Evolutionary conservation across 2,113 vertebrate genomes (phyloP), one percentile per base, ranked within the genome.

Genomic region (Oreochromis aureus): DNA sequence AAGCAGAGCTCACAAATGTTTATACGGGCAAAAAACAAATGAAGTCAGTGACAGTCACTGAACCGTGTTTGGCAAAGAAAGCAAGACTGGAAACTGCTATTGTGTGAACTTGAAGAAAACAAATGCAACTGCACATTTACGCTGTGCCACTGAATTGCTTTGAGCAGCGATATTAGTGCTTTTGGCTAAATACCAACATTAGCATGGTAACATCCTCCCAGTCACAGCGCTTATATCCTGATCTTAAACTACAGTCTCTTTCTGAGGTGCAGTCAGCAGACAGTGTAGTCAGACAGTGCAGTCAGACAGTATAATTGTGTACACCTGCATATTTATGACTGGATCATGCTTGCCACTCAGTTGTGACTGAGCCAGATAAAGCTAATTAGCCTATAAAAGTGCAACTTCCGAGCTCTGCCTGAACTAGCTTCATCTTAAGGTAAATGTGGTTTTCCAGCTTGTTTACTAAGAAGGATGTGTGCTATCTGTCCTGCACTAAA

Each of bases 1-100:
- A 87, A 27, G 61, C 6, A 12, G 36, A 54, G 78, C n/a, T 39
- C 79, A 51, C 30, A 81, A 55, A 41, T 89, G 86, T 92, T 92
- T 85, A 91, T 76, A 84, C 2, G n/a, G 18, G 82, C 63, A 69
- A 36, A 71, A 91, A 92, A 88, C 66, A 93, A 82, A 86, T 78
- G 73, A 79, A 63, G 58, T 82, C 81, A 78, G 39, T 24, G 82
- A 73, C 73, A 7, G 73, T 58, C 71, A 86, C 55, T 51, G 83
- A 81, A 58, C 79, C 10, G 11, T 81, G 73, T 80, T 86, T 73
- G 83, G 85, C 19, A 10, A 56, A 56, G 51, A 56, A 85, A 80
- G 34, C 54, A n/a, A 88, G 82, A 88, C 76, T 34, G 80, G 34
- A 71, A 82, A 85, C 73, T 66, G 63, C 55, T 86, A 56, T 85